These are phyloP conservation scores for Ptilonorhynchus violaceus DNA, from an alignment of 2,113 vertebrate species.

Conservation along the genomic window DNA sequence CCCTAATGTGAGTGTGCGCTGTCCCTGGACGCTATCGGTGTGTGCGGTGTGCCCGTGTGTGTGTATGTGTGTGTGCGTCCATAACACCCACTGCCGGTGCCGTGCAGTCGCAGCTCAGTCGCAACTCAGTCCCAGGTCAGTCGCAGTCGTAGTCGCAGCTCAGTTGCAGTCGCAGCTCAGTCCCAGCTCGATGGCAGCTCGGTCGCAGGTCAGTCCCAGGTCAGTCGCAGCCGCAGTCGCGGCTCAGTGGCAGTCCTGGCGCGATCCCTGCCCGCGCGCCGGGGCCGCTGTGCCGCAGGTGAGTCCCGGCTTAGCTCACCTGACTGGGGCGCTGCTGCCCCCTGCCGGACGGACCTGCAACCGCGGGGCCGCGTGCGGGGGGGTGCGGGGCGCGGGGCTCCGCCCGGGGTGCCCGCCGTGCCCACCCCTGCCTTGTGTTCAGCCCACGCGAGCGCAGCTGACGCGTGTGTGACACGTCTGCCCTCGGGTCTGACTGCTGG, in stretches of 20 bases:
- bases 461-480: background rate
- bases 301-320: background rate
- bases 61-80: background rate
- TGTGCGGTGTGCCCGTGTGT: background rate
- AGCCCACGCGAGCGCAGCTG: background rate
- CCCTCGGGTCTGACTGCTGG: background rate
- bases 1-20: background rate
- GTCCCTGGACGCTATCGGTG: background rate
- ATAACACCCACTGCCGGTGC: background rate
- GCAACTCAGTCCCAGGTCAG: background rate
- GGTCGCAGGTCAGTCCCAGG: background rate
- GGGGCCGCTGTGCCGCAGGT: rapidly evolving
- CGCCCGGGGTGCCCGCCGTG: background rate
- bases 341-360: background rate
- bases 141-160: no score
- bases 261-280: no score
- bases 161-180: rapidly evolving
- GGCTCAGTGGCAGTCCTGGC: background rate
- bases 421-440: background rate
- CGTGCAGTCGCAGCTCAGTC: no score
- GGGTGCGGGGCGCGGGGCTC: background rate
- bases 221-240: no score
- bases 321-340: background rate
- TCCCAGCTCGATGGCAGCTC: rapidly evolving
- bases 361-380: no score